phyloP scores from a whole-genome alignment of 1,140 invertebrate species.

The Drosophila novamexicana region DNA sequence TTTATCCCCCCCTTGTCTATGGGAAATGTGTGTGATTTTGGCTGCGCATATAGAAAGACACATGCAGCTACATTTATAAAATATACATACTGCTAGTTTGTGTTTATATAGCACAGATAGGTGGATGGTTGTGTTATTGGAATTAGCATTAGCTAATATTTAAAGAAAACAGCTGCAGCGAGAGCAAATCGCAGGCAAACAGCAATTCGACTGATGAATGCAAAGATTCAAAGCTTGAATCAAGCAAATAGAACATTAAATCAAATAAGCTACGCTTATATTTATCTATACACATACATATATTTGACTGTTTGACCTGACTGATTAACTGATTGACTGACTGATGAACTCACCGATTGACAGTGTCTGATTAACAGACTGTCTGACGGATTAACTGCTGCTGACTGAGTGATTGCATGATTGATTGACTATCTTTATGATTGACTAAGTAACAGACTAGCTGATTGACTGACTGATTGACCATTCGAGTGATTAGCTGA shows the following conservation, averaged over 20 bases:
- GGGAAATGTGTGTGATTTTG: conserved; percentile 35
- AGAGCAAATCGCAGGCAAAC: not conserved
- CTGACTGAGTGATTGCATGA: no score
- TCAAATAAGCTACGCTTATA: not conserved
- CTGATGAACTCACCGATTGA: no score
- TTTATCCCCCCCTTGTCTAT: conserved; percentile 36
- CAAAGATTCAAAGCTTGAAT: not conserved
- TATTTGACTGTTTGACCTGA: not conserved
- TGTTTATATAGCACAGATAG: conserved; percentile 4
- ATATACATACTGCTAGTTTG: not conserved
- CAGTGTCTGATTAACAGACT: no score
- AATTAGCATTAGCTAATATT: conserved; percentile 39
- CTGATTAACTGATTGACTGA: not conserved
- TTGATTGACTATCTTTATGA: not conserved
- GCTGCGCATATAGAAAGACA: not conserved
- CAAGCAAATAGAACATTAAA: conserved; percentile 4
- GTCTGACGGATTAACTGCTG: no score
- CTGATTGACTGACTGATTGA: no score
- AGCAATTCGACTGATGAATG: not conserved
- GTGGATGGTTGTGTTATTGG: not conserved
- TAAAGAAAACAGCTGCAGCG: conserved; percentile 6
- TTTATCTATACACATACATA: not conserved
- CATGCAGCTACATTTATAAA: not conserved
- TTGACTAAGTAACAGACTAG: no score
- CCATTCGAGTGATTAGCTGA: no score